Percentiles rank a stretch among this genome's conserved stretches.
phyloP scores from a whole-genome alignment of 2,113 vertebrate species.

The Paratilapia polleni region DNA sequence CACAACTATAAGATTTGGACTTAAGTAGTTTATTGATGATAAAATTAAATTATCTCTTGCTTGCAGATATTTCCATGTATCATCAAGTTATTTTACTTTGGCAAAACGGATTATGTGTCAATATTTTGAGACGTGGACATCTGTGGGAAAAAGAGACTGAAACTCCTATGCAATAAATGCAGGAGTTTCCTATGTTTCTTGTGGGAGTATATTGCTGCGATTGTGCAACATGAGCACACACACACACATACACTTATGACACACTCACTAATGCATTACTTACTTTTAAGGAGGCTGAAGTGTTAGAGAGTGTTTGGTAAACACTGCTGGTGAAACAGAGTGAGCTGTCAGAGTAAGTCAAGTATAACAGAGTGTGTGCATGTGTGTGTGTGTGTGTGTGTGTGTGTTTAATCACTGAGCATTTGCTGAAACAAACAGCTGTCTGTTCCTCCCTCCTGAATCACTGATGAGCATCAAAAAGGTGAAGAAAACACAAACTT shows the following conservation, averaged over 20 bases:
- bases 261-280: background rate
- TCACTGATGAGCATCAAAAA: background rate
- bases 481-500: background rate
- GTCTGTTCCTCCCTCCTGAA: background rate
- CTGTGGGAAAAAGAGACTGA: background rate
- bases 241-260: background rate
- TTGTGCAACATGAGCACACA: background rate
- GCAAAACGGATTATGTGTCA: background rate
- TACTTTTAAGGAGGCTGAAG: conserved; percentile 22
- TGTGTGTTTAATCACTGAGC: background rate
- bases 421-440: background rate
- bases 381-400: background rate
- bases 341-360: conserved; percentile 11
- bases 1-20: background rate
- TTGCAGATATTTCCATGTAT: background rate
- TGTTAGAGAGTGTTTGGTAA: conserved; percentile 44
- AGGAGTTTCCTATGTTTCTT: background rate
- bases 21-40: background rate
- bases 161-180: background rate
- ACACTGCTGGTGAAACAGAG: conserved; percentile 37
- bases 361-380: background rate
- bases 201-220: background rate
- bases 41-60: background rate
- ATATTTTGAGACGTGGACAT: background rate
- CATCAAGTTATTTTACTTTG: background rate